Percentiles rank a stretch among this genome's conserved stretches.
Evolutionary conservation across 35 echinoderm and acorn worm species (phyloP).

Genomic region (Patiria miniata): DNA sequence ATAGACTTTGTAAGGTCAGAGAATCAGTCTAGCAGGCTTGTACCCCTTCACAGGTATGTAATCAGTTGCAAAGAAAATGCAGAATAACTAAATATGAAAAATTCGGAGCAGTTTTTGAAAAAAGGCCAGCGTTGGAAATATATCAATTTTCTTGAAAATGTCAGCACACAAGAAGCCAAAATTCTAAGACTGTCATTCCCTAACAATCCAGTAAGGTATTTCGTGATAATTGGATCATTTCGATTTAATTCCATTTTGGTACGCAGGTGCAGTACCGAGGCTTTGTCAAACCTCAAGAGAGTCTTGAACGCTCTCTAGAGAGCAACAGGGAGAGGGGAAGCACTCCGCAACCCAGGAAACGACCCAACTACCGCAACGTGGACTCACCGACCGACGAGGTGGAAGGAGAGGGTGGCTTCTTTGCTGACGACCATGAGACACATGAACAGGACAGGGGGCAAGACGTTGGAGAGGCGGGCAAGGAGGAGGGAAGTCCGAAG

Average conservation of each 20-base stretch:
- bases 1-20: no score
- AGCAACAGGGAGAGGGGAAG: slow-evolving; percentile 42
- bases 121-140: no score
- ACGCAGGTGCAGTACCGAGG: slow-evolving; percentile 51
- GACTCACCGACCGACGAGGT: slow-evolving; percentile 80
- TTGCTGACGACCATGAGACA: background rate
- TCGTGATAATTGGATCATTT: no score
- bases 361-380: slow-evolving; percentile 89
- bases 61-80: no score
- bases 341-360: slow-evolving; percentile 36
- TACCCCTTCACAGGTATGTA: no score
- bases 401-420: slow-evolving; percentile 19
- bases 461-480: background rate
- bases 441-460: background rate
- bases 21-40: no score
- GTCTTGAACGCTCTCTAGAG: slow-evolving; percentile 84
- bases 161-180: no score
- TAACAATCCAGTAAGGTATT: no score
- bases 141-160: no score
- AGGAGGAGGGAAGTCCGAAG: slow-evolving; percentile 24
- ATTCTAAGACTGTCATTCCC: no score
- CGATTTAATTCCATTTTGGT: background rate
- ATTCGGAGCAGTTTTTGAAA: no score
- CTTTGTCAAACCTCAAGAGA: slow-evolving; percentile 84
- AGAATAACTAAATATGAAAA: no score